Conservation (phyloP, 2,113 vertebrate species). For the Cochlearius cochlearius region DNA sequence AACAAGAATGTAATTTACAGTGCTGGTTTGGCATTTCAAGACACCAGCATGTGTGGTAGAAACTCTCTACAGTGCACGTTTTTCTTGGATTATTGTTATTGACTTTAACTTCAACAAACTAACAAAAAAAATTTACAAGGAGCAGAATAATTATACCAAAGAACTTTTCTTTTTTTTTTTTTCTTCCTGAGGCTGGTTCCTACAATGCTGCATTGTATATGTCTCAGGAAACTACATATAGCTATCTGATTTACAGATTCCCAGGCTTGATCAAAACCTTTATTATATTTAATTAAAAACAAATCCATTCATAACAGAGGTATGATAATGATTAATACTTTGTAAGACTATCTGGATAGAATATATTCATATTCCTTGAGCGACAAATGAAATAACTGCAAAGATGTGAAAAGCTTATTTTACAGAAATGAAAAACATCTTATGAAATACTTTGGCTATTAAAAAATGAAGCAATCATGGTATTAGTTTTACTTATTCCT, state of each 20-base stretch:
- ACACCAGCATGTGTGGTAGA: neutral
- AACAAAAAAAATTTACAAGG: neutral
- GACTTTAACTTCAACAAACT: neutral
- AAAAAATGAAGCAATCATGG: neutral
- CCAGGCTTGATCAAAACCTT: neutral
- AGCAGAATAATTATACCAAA: neutral
- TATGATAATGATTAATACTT: neutral
- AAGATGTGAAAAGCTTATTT: neutral
- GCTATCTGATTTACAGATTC: neutral
- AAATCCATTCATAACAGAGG: neutral
- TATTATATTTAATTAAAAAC: neutral
- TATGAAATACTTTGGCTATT: neutral
- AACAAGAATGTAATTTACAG: neutral
- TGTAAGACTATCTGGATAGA: neutral
- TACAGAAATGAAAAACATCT: neutral
- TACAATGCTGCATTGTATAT: neutral
- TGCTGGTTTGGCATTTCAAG: neutral
- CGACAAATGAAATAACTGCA: neutral
- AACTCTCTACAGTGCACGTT: neutral
- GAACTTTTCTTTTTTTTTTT: neutral
- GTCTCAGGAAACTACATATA: neutral
- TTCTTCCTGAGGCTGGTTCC: neutral
- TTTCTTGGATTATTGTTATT: neutral
- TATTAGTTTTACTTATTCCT: slow-evolving; percentile 9
- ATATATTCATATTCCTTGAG: neutral